phyloP scores from a whole-genome alignment of 1,140 invertebrate species.

The Vollenhovia emeryi region DNA sequence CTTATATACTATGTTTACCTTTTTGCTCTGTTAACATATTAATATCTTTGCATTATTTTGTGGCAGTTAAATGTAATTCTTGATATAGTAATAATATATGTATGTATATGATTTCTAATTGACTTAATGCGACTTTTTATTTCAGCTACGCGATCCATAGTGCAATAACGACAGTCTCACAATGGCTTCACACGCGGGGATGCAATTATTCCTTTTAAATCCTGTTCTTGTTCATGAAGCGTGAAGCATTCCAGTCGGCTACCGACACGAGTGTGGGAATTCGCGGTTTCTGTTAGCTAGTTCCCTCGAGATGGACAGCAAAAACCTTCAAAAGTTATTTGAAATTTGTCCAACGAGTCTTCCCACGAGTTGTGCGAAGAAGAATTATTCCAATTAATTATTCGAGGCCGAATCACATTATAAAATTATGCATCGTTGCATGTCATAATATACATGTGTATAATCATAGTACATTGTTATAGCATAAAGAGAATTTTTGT shows the following conservation, averaged over 20 bases:
- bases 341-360: neutral
- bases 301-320: neutral
- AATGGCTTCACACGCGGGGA: conserved; percentile 73
- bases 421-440: neutral
- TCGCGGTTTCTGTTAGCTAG: conserved; percentile 8
- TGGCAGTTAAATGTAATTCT: neutral
- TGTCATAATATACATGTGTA: no score
- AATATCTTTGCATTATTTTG: neutral
- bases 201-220: conserved; percentile 70
- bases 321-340: conserved; percentile 2
- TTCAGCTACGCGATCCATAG: conserved; percentile 77
- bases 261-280: conserved; percentile 46
- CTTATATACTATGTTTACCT: neutral
- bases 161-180: conserved; percentile 77
- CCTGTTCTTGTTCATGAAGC: conserved; percentile 52
- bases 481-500: neutral
- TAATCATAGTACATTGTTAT: neutral
- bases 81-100: no score
- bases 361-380: neutral
- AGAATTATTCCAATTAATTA: conserved; percentile 4
- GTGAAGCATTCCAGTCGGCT: conserved; percentile 41
- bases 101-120: conserved; percentile 30
- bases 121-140: conserved; percentile 51
- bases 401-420: neutral
- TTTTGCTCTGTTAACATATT: neutral